Evolutionary conservation across 2,113 vertebrate genomes (phyloP).

Genomic region (Lepidothrix coronata): DNA sequence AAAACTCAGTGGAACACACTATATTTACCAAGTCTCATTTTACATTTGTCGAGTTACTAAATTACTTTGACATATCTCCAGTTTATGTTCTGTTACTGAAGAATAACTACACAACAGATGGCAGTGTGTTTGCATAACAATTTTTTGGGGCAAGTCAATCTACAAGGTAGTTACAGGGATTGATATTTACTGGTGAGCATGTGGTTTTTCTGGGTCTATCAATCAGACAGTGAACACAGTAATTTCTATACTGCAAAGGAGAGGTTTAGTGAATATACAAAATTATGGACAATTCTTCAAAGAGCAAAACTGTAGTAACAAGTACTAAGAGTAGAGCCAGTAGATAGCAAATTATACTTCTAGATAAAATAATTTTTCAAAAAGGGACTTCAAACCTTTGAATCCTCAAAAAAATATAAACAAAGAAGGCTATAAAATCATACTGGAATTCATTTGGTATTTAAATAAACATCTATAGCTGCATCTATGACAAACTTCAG

Average conservation of each 20-base stretch:
- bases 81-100: constrained; percentile 65
- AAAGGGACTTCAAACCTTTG: not conserved
- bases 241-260: not conserved
- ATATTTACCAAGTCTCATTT: constrained; percentile 59
- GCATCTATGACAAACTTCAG: not conserved
- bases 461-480: not conserved
- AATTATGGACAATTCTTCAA: not conserved
- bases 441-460: not conserved
- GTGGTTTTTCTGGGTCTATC: not conserved
- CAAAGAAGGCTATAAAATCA: not conserved
- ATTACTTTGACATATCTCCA: constrained; percentile 63
- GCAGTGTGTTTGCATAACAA: constrained; percentile 60
- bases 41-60: constrained; percentile 53
- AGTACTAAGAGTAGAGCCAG: not conserved
- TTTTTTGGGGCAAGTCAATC: constrained; percentile 51
- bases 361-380: not conserved
- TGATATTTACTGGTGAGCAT: not conserved
- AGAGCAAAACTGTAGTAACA: not conserved
- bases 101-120: constrained; percentile 64
- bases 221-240: not conserved
- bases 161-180: constrained; percentile 16
- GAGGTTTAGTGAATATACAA: not conserved
- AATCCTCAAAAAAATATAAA: not conserved
- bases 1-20: not conserved
- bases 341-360: not conserved